A percentile compares a stretch with the other conserved stretches of the same genome.
phyloP scores from a whole-genome alignment of 2,113 vertebrate genomes.

The Gopherus evgoodei region DNA sequence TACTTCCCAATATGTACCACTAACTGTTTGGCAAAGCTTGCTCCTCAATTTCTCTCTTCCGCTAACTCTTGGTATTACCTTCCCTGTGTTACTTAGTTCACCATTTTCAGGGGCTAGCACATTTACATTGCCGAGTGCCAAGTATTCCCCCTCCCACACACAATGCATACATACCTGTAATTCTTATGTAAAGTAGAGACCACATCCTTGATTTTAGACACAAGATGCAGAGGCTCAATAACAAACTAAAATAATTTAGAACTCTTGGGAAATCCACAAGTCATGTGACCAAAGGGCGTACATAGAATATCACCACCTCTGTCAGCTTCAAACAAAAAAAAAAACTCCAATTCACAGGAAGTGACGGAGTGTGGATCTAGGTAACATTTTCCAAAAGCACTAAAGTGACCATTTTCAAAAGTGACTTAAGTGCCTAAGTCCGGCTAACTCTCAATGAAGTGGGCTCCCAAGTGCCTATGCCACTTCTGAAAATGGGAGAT shows the following conservation, averaged over 20 bases:
- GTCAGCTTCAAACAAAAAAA: not conserved
- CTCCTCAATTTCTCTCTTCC: not conserved
- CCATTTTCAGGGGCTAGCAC: too few species aligned
- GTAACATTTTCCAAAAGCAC: not conserved
- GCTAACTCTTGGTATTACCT: too few species aligned
- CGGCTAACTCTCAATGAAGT: not conserved
- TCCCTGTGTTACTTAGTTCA: too few species aligned
- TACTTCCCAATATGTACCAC: not conserved
- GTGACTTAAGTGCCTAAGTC: not conserved
- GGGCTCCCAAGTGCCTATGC: too few species aligned
- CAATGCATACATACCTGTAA: not conserved
- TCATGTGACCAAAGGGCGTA: not conserved
- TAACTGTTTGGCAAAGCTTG: not conserved
- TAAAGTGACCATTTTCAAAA: not conserved
- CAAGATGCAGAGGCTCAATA: not conserved
- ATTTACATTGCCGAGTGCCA: not conserved
- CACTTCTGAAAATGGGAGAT: not conserved
- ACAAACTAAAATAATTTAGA: not conserved
- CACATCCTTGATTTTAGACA: not conserved
- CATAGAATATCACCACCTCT: not conserved
- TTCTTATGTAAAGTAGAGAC: not conserved
- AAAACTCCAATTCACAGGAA: not conserved
- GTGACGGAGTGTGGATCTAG: not conserved
- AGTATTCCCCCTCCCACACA: fast-evolving
- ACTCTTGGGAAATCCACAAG: not conserved